Percentiles rank a stretch among this genome's conserved stretches.
Evolutionary conservation across 2,888 invertebrate genomes (phyloP).

Genomic region (Sinhomidia bicolor): DNA sequence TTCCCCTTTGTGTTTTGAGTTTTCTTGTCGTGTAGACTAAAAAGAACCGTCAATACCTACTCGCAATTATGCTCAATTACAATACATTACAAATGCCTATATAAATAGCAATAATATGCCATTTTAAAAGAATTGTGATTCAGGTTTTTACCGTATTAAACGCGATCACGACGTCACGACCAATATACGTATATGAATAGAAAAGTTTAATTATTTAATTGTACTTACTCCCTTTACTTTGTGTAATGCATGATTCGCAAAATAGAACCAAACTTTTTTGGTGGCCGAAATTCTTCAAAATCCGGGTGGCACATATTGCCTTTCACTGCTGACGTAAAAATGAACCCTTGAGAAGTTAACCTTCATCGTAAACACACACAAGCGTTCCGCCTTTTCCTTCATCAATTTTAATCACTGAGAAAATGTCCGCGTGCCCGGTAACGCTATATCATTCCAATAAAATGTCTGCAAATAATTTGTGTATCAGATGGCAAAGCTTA

Average conservation of each 20-base stretch:
- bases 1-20: constrained; percentile 49
- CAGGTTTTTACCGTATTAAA: not conserved
- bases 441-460: not conserved
- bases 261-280: constrained; percentile 46
- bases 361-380: constrained; percentile 49
- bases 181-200: not conserved
- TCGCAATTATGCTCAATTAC: constrained; percentile 62
- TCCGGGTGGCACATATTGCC: constrained; percentile 69
- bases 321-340: constrained; percentile 55
- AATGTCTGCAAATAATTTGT: constrained; percentile 8
- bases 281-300: constrained; percentile 61
- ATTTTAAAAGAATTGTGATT: constrained; percentile 17
- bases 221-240: not conserved
- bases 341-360: constrained; percentile 66
- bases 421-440: not conserved
- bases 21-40: constrained; percentile 34
- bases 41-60: constrained; percentile 66
- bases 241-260: not conserved
- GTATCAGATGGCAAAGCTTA: not conserved
- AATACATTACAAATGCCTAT: constrained; percentile 50
- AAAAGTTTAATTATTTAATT: not conserved
- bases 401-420: constrained; percentile 61
- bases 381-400: constrained; percentile 44
- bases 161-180: not conserved
- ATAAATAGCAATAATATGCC: constrained; percentile 57